Base-by-base conservation (phyloP, 2,888 invertebrate genomes). In the Drosophila aldrichi region DNA sequence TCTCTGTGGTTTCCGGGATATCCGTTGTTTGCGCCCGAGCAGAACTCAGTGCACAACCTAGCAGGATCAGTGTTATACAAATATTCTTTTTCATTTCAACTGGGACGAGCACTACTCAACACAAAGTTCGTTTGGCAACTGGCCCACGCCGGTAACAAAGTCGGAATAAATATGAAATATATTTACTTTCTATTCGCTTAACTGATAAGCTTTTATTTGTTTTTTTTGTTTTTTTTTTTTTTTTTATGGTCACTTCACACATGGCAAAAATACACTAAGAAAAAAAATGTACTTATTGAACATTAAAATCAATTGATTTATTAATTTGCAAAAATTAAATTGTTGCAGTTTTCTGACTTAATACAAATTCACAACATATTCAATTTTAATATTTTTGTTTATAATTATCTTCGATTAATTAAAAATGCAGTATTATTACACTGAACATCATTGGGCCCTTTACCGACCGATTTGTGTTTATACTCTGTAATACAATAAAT, bases 101-200 rank as follows among this genome's bases (percentile, higher is more conserved):
- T 44, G 12, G 1, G 5, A 29, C 10, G 18, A 10, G 46, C 34
- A 56, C 46, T 25, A 6, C 2, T 25, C 52, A 34, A 10, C 14
- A 6, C 18, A 18, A 25, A 41, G 44, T 32, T 25, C 32, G 48
- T 32, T 22, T 3, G 20, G 25, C 25, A 46, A 76, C 78, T 78
- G 63, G 52, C 57, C 16, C 12, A 22, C 9, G 14, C 14, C 3
- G 14, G 16, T 1, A n/a, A 20, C 32, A 32, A 12, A 18, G 12
- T 4, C 25, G 20, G 22, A 59, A 73, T 63, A 63, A 54, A 62
- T 77, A 77, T 20, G n/a, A 20, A 48, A 41, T 36, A 7, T 20
- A 40, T 20, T 59, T 40, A n/a, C 20, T 32, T 68, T 10, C 9
- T 29, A 9, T 38, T 49, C 48, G 36, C 65, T 65, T 61, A 57